These are phyloP conservation scores for Plagiodera versicolora DNA, from an alignment of 2,888 invertebrate genomes.

Conservation along the genomic window DNA sequence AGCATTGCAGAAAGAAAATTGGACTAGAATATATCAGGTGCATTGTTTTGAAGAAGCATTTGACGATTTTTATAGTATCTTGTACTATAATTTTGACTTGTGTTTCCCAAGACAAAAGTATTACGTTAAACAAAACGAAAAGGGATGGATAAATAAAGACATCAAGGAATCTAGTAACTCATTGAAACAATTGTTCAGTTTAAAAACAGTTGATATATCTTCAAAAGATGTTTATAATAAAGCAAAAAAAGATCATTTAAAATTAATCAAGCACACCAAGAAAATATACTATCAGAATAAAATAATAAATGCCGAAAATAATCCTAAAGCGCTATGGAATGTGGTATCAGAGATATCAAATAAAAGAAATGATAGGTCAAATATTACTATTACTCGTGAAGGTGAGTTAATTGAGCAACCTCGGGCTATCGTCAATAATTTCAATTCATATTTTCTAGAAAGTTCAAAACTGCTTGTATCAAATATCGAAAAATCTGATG, in stretches of 20 bases:
- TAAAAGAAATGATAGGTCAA: no score
- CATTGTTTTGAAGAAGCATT: background rate
- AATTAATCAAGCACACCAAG: background rate
- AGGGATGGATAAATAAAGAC: no score
- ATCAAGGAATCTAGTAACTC: background rate
- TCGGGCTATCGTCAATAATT: no score
- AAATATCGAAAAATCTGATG: background rate
- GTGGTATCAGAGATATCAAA: no score
- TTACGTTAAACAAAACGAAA: no score
- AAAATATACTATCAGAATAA: background rate
- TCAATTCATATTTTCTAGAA: no score
- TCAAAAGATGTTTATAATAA: background rate
- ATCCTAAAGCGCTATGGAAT: no score
- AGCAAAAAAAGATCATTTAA: conserved; percentile 2
- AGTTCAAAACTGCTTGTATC: background rate
- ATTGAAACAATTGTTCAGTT: background rate
- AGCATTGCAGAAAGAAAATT: background rate
- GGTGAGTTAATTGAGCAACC: no score
- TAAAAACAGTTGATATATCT: background rate
- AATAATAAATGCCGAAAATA: background rate
- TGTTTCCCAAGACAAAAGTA: no score
- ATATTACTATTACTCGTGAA: no score
- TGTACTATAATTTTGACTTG: no score
- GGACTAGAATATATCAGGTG: background rate
- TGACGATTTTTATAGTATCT: no score